Evolutionary conservation across 2,888 invertebrate genomes (phyloP).

Genomic region (Carabus problematicus): DNA sequence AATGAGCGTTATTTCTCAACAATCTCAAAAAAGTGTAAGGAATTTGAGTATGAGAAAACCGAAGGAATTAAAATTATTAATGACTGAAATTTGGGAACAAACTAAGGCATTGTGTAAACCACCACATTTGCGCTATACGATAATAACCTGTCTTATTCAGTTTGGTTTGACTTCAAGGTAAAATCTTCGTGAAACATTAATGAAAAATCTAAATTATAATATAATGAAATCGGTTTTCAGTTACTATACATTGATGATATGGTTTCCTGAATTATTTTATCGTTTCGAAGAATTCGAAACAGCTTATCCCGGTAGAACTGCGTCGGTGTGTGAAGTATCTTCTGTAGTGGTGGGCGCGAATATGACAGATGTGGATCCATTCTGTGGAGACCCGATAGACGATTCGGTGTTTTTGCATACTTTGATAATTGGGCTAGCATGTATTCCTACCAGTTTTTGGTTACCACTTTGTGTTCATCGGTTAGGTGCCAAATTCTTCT

Average conservation of each 20-base stretch:
- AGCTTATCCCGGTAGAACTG: conserved; percentile 69
- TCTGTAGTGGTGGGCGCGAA: conserved; percentile 64
- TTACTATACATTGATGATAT: conserved; percentile 90
- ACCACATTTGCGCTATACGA: conserved; percentile 77
- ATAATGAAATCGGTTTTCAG: conserved; percentile 61
- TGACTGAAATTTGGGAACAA: conserved; percentile 76
- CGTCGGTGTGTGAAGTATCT: conserved; percentile 81
- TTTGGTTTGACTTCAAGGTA: conserved; percentile 82
- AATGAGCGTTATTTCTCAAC: conserved; percentile 69
- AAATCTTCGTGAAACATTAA: conserved; percentile 35
- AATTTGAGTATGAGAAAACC: conserved; percentile 74
- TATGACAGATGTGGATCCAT: conserved; percentile 57
- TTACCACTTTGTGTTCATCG: conserved; percentile 80
- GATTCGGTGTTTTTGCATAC: conserved; percentile 77
- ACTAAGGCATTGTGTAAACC: conserved; percentile 77
- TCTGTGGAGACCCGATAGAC: conserved; percentile 71
- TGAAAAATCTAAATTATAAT: not conserved
- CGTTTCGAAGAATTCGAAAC: conserved; percentile 80
- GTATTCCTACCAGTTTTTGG: conserved; percentile 81
- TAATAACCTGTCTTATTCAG: conserved; percentile 80
- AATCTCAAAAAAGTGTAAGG: conserved; percentile 71
- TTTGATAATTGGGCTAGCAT: conserved; percentile 79
- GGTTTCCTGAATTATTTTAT: conserved; percentile 90
- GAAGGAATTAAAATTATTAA: conserved; percentile 73
- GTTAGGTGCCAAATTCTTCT: conserved; percentile 81